Conservation (phyloP, 2,113 vertebrate genomes). For the Gavialis gangeticus region DNA sequence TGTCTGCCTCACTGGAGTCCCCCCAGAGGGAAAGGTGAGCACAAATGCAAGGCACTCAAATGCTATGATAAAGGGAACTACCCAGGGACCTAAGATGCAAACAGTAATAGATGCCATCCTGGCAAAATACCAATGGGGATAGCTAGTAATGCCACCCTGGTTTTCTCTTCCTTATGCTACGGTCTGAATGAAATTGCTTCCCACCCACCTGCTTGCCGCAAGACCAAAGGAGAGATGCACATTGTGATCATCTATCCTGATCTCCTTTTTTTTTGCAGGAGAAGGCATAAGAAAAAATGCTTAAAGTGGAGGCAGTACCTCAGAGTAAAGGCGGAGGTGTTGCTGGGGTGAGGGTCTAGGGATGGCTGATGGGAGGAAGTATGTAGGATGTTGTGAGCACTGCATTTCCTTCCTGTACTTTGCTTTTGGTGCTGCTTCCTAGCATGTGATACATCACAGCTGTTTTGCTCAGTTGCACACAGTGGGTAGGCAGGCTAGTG, state of each 20-base stretch:
- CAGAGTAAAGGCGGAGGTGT: neutral
- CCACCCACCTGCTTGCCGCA: neutral
- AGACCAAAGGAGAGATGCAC: neutral
- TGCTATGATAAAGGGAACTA: neutral
- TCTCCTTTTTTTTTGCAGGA: neutral
- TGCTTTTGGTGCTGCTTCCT: neutral
- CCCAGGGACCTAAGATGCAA: neutral
- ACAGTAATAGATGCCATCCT: neutral
- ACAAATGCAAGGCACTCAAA: neutral
- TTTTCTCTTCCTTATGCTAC: neutral
- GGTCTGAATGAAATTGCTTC: neutral
- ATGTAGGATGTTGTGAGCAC: neutral
- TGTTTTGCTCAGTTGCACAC: neutral
- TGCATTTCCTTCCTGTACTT: neutral
- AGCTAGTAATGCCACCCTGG: neutral
- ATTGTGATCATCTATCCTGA: neutral
- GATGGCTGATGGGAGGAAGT: neutral
- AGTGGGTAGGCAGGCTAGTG: conserved; percentile 2
- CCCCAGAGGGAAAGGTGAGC: no score
- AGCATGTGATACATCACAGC: neutral
- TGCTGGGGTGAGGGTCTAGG: neutral
- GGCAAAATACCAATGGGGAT: neutral
- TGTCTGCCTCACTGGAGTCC: neutral
- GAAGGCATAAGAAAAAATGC: rapidly evolving
- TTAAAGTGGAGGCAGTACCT: rapidly evolving